Evolutionary conservation across 1,140 invertebrate species (phyloP), one percentile per base, ranked within the genome.

Genomic region (Euwallacea fornicatus): DNA sequence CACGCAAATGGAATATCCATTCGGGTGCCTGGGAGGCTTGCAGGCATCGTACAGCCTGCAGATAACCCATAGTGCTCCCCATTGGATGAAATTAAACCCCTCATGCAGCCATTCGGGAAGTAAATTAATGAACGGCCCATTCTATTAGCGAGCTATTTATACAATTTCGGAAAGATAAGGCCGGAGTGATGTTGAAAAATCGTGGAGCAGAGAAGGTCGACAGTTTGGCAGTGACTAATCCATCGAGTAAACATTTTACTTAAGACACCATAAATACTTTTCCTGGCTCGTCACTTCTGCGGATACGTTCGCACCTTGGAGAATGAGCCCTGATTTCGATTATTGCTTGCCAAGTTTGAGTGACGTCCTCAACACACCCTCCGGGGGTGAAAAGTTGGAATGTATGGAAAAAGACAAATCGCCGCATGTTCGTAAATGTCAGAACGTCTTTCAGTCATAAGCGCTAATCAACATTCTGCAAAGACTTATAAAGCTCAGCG

Each of bases 91-190:
- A 42, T 59, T 47, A 42, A 41, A 53, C 7, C 66, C 68, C 53
- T 47, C 13, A 60, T 60, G 33, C 56, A 68, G 33, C 46, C 10
- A 43, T 69, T 60, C 56, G 11, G n/a, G 46, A 71, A 65, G 62
- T 65, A 63, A 71, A 71, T 71, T 71, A 71, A 59, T 65, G 56
- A 13, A 60, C 44, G 42, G 15, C 69, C 10, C 54, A 33, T 65
- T 66, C 69, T 65, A 71, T 71, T 71, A 71, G 10, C 42, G 47
- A 65, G 61, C 63, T 71, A 71, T 71, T 71, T 71, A 71, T 71
- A 71, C 69, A 65, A 70, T 70, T 70, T 70, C 44, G 56, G 66
- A 61, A 69, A 69, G 68, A 63, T 63, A 69, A 63, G 55, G 60
- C 63, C 59, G 53, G 55, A 44, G 9, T 66, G 69, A 71, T 59